phyloP scores from a whole-genome alignment of 2,888 invertebrate genomes.

The Rosalia funebris region DNA sequence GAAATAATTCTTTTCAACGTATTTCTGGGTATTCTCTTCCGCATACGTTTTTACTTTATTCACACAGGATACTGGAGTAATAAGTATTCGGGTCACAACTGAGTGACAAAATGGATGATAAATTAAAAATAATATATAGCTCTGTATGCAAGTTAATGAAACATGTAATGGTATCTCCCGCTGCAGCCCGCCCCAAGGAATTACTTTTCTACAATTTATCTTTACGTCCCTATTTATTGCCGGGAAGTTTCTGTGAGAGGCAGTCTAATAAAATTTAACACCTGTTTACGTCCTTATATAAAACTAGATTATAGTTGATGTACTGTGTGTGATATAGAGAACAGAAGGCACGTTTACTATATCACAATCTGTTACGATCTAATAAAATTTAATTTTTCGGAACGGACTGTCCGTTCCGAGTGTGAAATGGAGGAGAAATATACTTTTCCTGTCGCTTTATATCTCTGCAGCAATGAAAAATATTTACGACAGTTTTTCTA shows the following conservation, averaged over 20 bases:
- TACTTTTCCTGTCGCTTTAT: neutral
- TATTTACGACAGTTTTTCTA: neutral
- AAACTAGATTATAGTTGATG: slow-evolving; percentile 16
- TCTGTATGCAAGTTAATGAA: too few species aligned
- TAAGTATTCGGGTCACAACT: too few species aligned
- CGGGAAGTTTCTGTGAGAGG: slow-evolving; percentile 3
- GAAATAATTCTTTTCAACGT: too few species aligned
- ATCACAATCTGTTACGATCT: slow-evolving; percentile 19
- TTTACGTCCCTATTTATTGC: neutral
- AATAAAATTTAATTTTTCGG: slow-evolving; percentile 21
- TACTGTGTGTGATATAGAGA: slow-evolving; percentile 4
- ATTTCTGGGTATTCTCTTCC: too few species aligned
- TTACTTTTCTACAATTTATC: slow-evolving; percentile 11
- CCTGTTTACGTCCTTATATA: slow-evolving; percentile 14
- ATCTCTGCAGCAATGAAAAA: neutral
- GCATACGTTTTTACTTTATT: too few species aligned
- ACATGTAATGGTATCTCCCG: neutral
- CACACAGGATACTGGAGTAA: too few species aligned
- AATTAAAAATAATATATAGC: too few species aligned
- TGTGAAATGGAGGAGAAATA: neutral
- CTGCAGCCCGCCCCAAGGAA: neutral
- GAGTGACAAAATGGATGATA: too few species aligned
- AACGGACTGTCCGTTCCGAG: slow-evolving; percentile 2
- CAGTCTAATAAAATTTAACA: slow-evolving; percentile 20
- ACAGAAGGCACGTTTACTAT: slow-evolving; percentile 15